Conservation (phyloP, 2,797 vertebrate species). For the Hydrophis major region DNA sequence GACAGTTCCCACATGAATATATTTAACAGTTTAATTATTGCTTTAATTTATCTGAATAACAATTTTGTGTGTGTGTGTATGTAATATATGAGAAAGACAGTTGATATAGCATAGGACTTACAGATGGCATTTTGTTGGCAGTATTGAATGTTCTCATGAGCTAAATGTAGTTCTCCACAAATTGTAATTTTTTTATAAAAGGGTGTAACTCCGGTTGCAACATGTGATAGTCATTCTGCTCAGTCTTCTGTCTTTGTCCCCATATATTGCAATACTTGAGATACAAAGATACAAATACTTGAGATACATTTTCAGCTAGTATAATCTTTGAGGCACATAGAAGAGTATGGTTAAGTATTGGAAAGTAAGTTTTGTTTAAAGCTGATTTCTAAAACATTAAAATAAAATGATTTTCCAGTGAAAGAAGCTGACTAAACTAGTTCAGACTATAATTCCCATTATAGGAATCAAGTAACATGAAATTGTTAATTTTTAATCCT, state of each 20-base stretch:
- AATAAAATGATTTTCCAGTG: not conserved
- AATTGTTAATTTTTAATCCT: not conserved
- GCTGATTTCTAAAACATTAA: not conserved
- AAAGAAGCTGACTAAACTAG: not conserved
- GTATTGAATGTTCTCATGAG: not conserved
- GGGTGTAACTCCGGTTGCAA: constrained; percentile 18
- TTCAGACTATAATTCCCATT: not conserved
- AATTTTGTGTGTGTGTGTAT: not conserved
- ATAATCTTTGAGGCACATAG: not conserved
- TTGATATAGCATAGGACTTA: not conserved
- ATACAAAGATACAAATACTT: constrained; percentile 37
- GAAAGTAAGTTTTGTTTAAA: not conserved
- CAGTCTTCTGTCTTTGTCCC: constrained; percentile 34
- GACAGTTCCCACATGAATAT: not conserved
- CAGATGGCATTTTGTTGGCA: not conserved
- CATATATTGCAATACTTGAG: constrained; percentile 22
- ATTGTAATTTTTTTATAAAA: not conserved
- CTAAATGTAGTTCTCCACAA: not conserved
- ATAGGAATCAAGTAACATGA: not conserved
- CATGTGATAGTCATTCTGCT: constrained; percentile 57
- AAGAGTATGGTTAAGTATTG: not conserved
- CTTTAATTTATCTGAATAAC: not conserved
- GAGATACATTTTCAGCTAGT: constrained; percentile 23
- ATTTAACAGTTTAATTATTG: not conserved
- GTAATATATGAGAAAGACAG: not conserved